Base-by-base conservation (phyloP, 2,113 vertebrate species). In the Aythya baeri region DNA sequence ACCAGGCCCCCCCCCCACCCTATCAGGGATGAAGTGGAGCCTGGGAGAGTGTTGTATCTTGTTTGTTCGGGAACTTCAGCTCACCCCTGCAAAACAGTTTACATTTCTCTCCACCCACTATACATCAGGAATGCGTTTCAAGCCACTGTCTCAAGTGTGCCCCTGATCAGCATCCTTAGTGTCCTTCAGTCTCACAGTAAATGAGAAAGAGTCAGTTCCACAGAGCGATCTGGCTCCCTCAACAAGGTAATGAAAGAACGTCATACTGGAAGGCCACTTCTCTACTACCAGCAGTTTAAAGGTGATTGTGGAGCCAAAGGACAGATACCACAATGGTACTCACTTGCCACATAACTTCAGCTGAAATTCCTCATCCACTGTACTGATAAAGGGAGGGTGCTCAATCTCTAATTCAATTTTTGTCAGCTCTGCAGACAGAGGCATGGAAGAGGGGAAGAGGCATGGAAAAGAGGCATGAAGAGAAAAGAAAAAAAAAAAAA, bases 301-400 rank as follows among this genome's bases (percentile, higher is more conserved):
- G 29, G 11, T 46, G 73, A 38, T 2, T 13, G 54, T 43, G 34
- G 50, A 91, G 44, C 26, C 7, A 4, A 67, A 79, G 43, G 38
- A 49, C 20, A 70, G 71, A 67, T 41, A 72, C 79, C 52, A 46
- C 16, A 50, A 34, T 0, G 0, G 25, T 75, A 94, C 94, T 95
- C 44, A 97, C 95, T 86, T 96, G 88, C 84, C 82, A 74, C 76
- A 91, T 74, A 93, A 41, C 5, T 36, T 31, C 79, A 97, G 7
- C 18, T 77, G 79, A 80, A 97, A 88, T 58, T 93, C 73, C 38
- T 96, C 14, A 74, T 94, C 85, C 3, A 2, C 50, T 62, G 23
- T 16, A 31, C 49, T 31, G 46, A 96, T 75, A 63, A 90, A 58
- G 26, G 82, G 43, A 57, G 95, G 84, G 43, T 63, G 29, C 11